These are phyloP conservation scores for Drosophila serrata DNA, from an alignment of 1,140 invertebrate species.

Conservation along the genomic window DNA sequence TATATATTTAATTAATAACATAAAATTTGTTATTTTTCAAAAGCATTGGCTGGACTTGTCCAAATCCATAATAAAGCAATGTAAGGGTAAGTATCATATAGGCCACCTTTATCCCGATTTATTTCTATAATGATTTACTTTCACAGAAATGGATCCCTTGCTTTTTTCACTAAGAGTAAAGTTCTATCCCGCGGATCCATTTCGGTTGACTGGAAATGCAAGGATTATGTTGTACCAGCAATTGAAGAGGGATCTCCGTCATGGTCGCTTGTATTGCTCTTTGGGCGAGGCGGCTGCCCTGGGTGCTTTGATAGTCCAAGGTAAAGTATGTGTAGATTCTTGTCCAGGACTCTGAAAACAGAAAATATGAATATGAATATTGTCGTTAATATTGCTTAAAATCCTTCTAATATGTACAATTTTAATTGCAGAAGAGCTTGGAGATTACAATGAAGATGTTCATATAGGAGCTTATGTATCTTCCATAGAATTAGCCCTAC, in stretches of 20 bases:
- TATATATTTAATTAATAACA: not conserved
- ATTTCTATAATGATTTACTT: not conserved
- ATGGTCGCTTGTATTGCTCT: slow-evolving; percentile 97
- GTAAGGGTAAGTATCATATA: slow-evolving; percentile 91
- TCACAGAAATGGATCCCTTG: slow-evolving; percentile 92
- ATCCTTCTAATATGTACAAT: not conserved
- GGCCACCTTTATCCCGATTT: not conserved
- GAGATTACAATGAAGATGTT: slow-evolving; percentile 96
- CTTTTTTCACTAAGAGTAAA: slow-evolving; percentile 97
- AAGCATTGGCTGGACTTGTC: slow-evolving; percentile 98
- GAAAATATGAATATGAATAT: no score
- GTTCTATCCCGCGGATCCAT: slow-evolving; percentile 97
- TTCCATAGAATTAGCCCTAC: slow-evolving; percentile 95
- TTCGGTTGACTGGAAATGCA: slow-evolving; percentile 85
- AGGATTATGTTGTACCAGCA: slow-evolving; percentile 91
- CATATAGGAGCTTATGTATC: slow-evolving; percentile 96
- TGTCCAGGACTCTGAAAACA: not conserved
- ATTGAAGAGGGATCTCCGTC: slow-evolving; percentile 96
- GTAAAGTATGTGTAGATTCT: slow-evolving; percentile 86
- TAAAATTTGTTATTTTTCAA: slow-evolving; percentile 60
- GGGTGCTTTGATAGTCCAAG: slow-evolving; percentile 97
- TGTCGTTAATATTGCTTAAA: no score
- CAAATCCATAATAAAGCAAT: slow-evolving; percentile 97
- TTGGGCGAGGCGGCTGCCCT: slow-evolving; percentile 94
- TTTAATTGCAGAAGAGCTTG: slow-evolving; percentile 92